phyloP scores from a whole-genome alignment of 2,888 invertebrate species.

The Pseudococcus longispinus region DNA sequence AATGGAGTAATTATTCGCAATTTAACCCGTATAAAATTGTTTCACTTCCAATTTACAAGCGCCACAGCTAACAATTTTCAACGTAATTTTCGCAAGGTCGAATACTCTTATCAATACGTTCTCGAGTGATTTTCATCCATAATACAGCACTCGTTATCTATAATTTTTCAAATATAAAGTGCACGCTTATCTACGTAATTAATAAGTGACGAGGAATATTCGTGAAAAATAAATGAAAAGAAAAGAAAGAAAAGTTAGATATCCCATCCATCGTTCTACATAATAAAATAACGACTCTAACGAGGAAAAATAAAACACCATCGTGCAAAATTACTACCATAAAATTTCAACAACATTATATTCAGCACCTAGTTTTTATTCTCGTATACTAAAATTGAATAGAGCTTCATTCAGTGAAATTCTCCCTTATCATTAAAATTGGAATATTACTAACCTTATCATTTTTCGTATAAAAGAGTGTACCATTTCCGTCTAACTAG shows the following conservation, averaged over 20 bases:
- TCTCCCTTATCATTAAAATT: background rate
- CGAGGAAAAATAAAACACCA: background rate
- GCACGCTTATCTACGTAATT: conserved; percentile 16
- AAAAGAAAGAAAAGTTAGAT: background rate
- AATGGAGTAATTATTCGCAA: background rate
- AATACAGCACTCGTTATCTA: background rate
- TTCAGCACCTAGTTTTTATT: background rate
- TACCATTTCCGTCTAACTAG: background rate
- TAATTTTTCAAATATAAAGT: conserved; percentile 20
- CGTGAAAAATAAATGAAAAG: background rate
- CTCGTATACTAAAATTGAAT: background rate
- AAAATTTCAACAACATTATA: background rate
- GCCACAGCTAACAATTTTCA: background rate
- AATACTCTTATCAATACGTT: background rate
- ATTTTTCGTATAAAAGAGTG: background rate
- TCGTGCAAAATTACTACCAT: background rate
- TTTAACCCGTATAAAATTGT: background rate
- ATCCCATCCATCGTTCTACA: background rate
- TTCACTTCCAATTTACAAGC: background rate
- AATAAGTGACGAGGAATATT: background rate
- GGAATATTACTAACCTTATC: background rate
- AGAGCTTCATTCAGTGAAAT: background rate
- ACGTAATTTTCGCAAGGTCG: conserved; percentile 15
- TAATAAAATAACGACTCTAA: background rate
- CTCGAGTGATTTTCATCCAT: conserved; percentile 19